phyloP scores from a whole-genome alignment of 1,140 invertebrate genomes.

The Plectus sambesii region DNA sequence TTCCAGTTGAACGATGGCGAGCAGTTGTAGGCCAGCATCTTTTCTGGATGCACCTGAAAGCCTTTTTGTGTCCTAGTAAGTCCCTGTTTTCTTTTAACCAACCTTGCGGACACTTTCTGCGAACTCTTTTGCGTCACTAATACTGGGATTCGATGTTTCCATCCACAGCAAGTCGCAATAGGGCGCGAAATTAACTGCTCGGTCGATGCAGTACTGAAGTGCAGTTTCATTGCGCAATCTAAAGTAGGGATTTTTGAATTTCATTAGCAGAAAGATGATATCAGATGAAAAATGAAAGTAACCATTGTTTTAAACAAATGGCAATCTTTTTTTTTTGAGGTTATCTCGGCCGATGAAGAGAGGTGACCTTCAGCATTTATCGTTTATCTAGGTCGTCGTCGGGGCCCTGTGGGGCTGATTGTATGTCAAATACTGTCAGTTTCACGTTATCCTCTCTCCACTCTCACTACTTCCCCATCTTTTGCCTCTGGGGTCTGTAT shows the following conservation, averaged over 20 bases:
- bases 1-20: constrained; percentile 49
- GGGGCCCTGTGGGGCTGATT: no score
- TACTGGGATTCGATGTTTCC: constrained; percentile 45
- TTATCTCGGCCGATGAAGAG: no score
- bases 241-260: constrained; percentile 9
- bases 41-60: constrained; percentile 41
- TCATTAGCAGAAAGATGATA: not conserved
- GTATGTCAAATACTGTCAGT: no score
- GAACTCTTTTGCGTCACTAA: constrained; percentile 44
- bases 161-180: constrained; percentile 48
- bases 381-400: no score
- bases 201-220: constrained; percentile 42
- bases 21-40: constrained; percentile 48
- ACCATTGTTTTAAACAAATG: no score
- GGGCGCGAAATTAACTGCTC: constrained; percentile 46
- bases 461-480: no score
- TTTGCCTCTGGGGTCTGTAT: no score
- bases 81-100: constrained; percentile 4
- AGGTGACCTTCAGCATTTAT: no score
- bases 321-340: no score
- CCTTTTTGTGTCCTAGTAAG: not conserved
- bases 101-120: constrained; percentile 45
- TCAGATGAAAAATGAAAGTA: no score
- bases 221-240: constrained; percentile 36
- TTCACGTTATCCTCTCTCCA: no score